phyloP scores from a whole-genome alignment of 2,888 invertebrate species.

The Pachymerium ferrugineum region DNA sequence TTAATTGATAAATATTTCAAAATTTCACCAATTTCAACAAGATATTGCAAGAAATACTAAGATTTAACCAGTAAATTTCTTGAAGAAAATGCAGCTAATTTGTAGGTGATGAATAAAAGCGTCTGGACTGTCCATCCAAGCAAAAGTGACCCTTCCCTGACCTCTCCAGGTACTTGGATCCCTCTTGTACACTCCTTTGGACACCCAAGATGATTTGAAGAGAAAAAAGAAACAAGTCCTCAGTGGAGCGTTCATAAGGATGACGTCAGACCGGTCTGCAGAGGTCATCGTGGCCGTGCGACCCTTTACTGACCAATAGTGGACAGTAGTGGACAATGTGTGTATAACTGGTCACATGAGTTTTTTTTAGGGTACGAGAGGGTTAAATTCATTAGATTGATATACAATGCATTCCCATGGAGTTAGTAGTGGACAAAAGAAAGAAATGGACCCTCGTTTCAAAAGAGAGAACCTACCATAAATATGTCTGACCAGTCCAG shows the following conservation, averaged over 20 bases:
- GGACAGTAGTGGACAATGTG: neutral
- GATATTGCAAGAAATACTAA: too few species aligned
- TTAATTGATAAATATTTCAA: too few species aligned
- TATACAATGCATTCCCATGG: neutral
- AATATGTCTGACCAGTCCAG: neutral
- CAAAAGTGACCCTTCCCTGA: conserved; percentile 13
- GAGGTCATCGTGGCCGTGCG: conserved; percentile 1
- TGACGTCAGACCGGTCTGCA: neutral
- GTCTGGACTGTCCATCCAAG: neutral
- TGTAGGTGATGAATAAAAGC: neutral
- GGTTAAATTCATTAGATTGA: conserved; percentile 2
- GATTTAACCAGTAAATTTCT: too few species aligned
- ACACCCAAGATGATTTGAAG: neutral
- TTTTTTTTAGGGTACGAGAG: neutral
- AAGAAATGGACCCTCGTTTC: conserved; percentile 3
- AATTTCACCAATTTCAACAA: too few species aligned
- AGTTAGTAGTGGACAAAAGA: neutral
- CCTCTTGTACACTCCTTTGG: neutral
- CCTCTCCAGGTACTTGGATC: too few species aligned
- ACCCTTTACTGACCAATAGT: conserved; percentile 6
- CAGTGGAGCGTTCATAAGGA: too few species aligned
- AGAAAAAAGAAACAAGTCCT: neutral
- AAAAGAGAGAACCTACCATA: conserved; percentile 2
- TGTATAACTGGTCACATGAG: neutral
- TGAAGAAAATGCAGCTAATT: too few species aligned